Evolutionary conservation across 64 coral and sea anemone species (phyloP), one percentile per base, ranked within the genome.

Genomic region (Montipora efflorescens): DNA sequence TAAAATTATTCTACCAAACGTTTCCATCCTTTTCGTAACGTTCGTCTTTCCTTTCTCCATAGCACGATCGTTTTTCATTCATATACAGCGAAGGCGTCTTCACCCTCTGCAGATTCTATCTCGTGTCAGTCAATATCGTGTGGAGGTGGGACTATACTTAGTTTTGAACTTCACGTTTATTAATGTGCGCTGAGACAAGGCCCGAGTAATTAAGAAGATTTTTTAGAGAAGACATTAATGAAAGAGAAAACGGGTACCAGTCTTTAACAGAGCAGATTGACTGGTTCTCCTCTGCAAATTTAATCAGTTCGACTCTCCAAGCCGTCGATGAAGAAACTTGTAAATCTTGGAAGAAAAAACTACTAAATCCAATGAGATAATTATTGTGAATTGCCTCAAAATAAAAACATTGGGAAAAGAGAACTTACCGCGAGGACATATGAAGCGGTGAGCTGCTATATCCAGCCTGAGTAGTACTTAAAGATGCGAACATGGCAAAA

Each of bases 171-270:
- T 57, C 7, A 57, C 5, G 11, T 57, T 8, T 57, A 57, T 57
- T 57, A 57, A 57, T 57, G 53, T 36, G 36, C 52, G 52, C 61
- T 12, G 14, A 15, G 61, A 15, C 61, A 12, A 12, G 61, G 61
- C 14, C 61, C 61, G 14, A 64, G 61, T 64, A 51, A 12, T 48
- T 78, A 18, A 47, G 12, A 14, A 12, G 36, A 36, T 36, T 36
- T 5, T 76, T 76, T 13, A 8, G 7, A 15, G 74, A 43, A 76
- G 10, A 15, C 70, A 74, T 74, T 57, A 57, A 11, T 8, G 53
- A 36, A 81, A 82, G 58, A 5, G 13, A 16, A 11, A 5, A n/a
- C 82, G 4, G 82, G 82, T 86, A 86, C 82, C 82, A 21, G 82
- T 71, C n/a, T 71, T 50, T 4, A 50, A 45, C 1, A 67, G 8